Percentiles rank a stretch among this genome's conserved stretches.
Evolutionary conservation across 2,113 vertebrate species (phyloP).

Genomic region (Melanerpes aurifrons): DNA sequence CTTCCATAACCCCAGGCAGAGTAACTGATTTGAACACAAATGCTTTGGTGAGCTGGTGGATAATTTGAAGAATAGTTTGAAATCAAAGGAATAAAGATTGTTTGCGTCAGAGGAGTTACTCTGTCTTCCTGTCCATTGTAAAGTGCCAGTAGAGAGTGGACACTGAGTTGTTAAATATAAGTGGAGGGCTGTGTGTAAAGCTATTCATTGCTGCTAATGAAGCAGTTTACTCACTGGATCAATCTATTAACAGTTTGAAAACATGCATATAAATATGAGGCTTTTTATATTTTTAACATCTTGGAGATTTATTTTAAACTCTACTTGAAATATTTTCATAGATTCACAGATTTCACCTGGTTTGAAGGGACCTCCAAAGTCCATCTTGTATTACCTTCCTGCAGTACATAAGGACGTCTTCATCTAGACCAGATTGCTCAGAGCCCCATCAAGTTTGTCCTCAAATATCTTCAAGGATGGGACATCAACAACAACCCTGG

Average conservation of each 20-base stretch:
- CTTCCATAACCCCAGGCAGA: constrained; percentile 1
- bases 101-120: not conserved
- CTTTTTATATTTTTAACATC: not conserved
- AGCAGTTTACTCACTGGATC: not conserved
- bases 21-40: constrained; percentile 42
- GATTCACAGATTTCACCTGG: no score
- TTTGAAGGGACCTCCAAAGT: no score
- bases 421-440: no score
- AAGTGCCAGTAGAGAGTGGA: not conserved
- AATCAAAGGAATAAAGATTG: constrained; percentile 29
- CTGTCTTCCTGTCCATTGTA: not conserved
- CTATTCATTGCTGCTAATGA: not conserved
- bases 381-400: no score
- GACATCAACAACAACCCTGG: no score
- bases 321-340: not conserved
- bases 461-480: no score
- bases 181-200: not conserved
- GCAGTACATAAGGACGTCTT: no score
- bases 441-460: no score
- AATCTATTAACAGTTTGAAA: not conserved
- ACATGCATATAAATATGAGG: fast-evolving
- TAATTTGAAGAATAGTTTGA: constrained; percentile 46
- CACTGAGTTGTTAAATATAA: constrained; percentile 24
- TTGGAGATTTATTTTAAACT: not conserved
- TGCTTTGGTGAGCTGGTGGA: not conserved